Percentiles rank a stretch among this genome's conserved stretches.
Conservation (phyloP, 2,888 invertebrate species). For the Tipula vernalis region DNA sequence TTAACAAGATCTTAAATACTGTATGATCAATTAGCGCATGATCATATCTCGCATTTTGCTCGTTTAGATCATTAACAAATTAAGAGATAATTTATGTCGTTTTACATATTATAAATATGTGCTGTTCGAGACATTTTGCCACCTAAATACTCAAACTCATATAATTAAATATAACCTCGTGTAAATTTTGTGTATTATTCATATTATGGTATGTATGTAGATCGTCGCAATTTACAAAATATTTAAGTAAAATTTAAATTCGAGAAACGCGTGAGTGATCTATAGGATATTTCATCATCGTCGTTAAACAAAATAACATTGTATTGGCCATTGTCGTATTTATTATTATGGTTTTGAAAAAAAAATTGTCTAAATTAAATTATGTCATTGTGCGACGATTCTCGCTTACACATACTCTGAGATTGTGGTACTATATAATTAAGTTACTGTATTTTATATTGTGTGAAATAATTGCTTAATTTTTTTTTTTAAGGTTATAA, state of each 20-base stretch:
- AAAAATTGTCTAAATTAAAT: background rate
- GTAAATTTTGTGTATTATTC: background rate
- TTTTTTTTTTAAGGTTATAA: background rate
- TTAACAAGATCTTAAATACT: background rate
- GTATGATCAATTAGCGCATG: background rate
- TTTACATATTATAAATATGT: background rate
- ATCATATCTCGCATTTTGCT: background rate
- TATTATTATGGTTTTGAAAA: background rate
- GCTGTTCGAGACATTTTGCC: background rate
- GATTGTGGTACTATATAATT: background rate
- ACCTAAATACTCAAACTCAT: background rate
- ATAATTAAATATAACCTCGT: background rate
- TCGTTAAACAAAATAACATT: background rate
- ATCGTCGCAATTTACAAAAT: background rate
- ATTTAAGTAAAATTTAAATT: background rate
- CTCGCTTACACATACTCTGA: background rate
- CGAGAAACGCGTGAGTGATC: background rate
- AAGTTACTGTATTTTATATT: background rate
- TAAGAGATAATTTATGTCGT: background rate
- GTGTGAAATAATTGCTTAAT: background rate
- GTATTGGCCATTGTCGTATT: background rate
- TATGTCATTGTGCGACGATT: background rate
- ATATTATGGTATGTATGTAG: background rate
- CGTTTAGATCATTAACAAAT: background rate
- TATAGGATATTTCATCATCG: background rate